Evolutionary conservation across 2,113 vertebrate genomes (phyloP), one percentile per base, ranked within the genome.

Genomic region (Chascanopsetta lugubris): DNA sequence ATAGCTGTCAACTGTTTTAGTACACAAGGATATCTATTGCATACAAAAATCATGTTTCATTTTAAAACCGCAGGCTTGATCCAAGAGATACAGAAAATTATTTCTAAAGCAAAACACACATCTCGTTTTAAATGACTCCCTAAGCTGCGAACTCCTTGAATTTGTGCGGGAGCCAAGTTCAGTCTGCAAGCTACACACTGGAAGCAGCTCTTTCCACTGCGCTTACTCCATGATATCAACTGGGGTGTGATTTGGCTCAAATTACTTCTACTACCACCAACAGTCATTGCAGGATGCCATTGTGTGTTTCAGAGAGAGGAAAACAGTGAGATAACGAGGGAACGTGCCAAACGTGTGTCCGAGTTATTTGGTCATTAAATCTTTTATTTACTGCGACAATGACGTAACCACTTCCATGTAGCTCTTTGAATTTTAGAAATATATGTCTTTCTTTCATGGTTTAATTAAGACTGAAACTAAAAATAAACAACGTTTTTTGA

Each of bases 131-230:
- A 81, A 47, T 30, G 4, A 13, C 30, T 54, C 25, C 72, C 63
- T 79, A 40, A 72, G 61, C 66, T 71, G 29, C 74, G n/a, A n/a
- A 74, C 77, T 76, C 58, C 10, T 15, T 62, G 60, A 58, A 76
- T 50, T 34, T 73, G 64, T 63, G 54, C 56, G 25, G 9, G n/a
- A 29, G 77, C 79, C 80, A 86, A 72, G 27, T 18, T 72, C 30
- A 50, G 58, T 54, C 36, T 61, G 48, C 45, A 43, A 43, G 21
- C 55, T 69, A 58, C 25, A 10, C 72, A 64, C n/a, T 55, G 26
- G 43, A 58, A 46, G 47, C 66, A 40, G 42, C 9, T 40, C 12
- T 77, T 67, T 60, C 68, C 60, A 69, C 64, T 56, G 61, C 12
- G 20, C 21, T 69, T 18, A 69, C 38, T 29, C 63, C 59, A 68